Evolutionary conservation across 1,140 invertebrate genomes (phyloP), one percentile per base, ranked within the genome.

Genomic region (Diorhabda carinulata): DNA sequence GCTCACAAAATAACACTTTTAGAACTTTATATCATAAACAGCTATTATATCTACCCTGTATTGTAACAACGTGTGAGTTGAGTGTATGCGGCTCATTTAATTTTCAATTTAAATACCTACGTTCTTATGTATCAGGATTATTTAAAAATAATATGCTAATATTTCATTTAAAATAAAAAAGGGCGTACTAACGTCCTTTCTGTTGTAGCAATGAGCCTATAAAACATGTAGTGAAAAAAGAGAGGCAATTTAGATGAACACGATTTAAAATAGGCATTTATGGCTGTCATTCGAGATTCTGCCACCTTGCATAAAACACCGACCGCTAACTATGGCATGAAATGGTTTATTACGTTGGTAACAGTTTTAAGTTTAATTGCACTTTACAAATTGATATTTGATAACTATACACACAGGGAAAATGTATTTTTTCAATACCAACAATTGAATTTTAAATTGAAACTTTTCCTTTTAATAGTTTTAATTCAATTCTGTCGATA

Each of bases 91-190:
- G 5, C 41, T 64, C 63, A 40, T 64, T 64, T 64, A 64, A 64
- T 64, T 64, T 64, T 40, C 47, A 64, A 64, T 64, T 64, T 64
- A 64, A 64, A 64, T 64, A 64, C 63, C 25, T 64, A 43, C 42
- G 61, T 45, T 63, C 42, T 6, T 7, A 41, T 63, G 61, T 63
- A 47, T 64, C 45, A 56, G 45, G 43, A 64, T 64, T 5, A 52
- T 64, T 64, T 42, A 52, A 64, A 57, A 64, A 64, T 64, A 57
- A 64, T 64, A 64, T 64, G 63, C 63, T 64, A 64, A 64, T 64
- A 64, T 52, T 64, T 64, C 63, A 64, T 64, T 64, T 64, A 42
- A 41, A 64, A 64, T 56, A 64, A 62, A 64, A 47, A 47, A 47
- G 44, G 47, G n/a, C n/a, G 63, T 64, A 64, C 52, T 56, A 57